Evolutionary conservation across 2,113 vertebrate species (phyloP).

Genomic region (Nerophis ophidion): DNA sequence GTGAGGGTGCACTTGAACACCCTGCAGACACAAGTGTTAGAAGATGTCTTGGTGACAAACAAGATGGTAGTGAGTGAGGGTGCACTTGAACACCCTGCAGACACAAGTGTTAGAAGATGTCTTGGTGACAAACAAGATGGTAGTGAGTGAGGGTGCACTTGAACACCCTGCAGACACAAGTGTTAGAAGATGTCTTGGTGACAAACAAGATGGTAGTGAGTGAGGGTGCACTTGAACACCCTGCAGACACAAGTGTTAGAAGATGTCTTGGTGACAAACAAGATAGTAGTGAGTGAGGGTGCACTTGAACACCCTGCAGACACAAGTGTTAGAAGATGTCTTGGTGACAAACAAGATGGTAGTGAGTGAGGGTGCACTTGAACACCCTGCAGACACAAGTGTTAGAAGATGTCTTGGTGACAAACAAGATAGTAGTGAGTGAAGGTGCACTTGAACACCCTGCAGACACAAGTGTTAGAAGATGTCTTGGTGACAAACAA

Average conservation of each 20-base stretch:
- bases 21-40: constrained; percentile 58
- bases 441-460: constrained; percentile 95
- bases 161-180: constrained; percentile 77
- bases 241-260: constrained; percentile 57
- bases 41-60: too few relatives aligned
- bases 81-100: constrained; percentile 91
- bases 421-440: too few relatives aligned
- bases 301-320: constrained; percentile 89
- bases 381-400: constrained; percentile 76
- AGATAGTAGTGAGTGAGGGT: too few relatives aligned
- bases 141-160: too few relatives aligned
- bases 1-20: constrained; percentile 95
- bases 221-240: constrained; percentile 93
- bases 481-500: too few relatives aligned
- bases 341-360: too few relatives aligned
- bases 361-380: constrained; percentile 92
- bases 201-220: too few relatives aligned
- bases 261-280: too few relatives aligned
- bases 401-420: constrained; percentile 9
- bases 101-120: constrained; percentile 5
- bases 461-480: constrained; percentile 50
- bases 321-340: constrained; percentile 6
- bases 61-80: too few relatives aligned
- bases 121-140: too few relatives aligned
- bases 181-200: constrained; percentile 7